Evolutionary conservation across 2,888 invertebrate genomes (phyloP), one percentile per base, ranked within the genome.

Genomic region (Ectemnius cavifrons): DNA sequence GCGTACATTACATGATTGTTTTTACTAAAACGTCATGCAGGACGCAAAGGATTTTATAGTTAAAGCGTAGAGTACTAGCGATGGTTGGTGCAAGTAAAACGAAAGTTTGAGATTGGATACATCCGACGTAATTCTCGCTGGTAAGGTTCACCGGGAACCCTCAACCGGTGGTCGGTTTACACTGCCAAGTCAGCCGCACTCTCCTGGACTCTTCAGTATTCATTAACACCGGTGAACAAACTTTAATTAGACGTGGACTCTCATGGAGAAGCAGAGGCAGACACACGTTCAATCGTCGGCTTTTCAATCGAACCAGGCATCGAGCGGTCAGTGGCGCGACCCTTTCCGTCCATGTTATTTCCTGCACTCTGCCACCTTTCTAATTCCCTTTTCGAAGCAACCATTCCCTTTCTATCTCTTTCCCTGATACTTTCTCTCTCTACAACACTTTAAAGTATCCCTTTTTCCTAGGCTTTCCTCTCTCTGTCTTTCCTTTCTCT

Each of bases 181-280:
- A 23, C 3, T 23, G 23, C 23, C n/a, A n/a, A 47, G 47, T n/a
- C 13, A 47, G 47, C 47, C 66, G 67, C 27, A 61, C 57, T 37
- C 45, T 63, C 27, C 66, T 27, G 57, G 45, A 57, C 65, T 65
- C 70, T 67, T 70, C 66, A 66, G 63, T 56, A 73, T 71, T 71
- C 68, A 67, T 73, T 67, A 68, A 71, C 78, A 79, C 67, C 64
- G 69, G 77, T 80, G 76, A 78, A 77, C 77, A 73, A 84, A 84
- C 79, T 85, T 84, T 81, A 85, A 85, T 85, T 81, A 84, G 81
- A 75, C 74, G 72, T 27, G 60, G 67, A 37, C 72, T 73, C 72
- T 73, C 67, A 77, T 73, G 58, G 70, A 65, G 67, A 64, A 8
- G 60, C 63, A 59, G 62, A 66, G 64, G 61, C 64, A 45, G 23